Evolutionary conservation across 2,113 vertebrate genomes (phyloP).

Genomic region (Carassius auratus): DNA sequence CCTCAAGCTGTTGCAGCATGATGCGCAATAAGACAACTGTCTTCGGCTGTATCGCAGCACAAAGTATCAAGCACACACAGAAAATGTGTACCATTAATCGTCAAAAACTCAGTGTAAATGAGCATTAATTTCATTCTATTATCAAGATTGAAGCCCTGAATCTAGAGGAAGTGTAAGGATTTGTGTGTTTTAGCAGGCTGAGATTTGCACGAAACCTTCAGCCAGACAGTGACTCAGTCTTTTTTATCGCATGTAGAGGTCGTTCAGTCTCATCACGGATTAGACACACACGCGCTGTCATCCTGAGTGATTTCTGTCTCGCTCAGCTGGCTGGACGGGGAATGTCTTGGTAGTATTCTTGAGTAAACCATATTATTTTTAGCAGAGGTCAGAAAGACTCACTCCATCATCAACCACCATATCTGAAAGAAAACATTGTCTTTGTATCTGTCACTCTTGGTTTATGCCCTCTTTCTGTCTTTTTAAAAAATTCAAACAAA

Average conservation of each 20-base stretch:
- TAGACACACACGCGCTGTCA: constrained; percentile 6
- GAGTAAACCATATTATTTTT: constrained; percentile 52
- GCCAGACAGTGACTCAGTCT: constrained; percentile 48
- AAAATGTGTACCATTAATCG: background rate
- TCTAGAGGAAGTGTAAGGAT: background rate
- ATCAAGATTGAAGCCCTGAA: background rate
- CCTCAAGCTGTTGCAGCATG: too few relatives aligned
- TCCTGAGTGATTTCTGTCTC: constrained; percentile 11
- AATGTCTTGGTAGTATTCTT: constrained; percentile 48
- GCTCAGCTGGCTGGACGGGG: constrained; percentile 3
- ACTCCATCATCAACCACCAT: constrained; percentile 25
- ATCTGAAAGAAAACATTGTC: constrained; percentile 2
- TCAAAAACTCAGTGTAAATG: background rate
- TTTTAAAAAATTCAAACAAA: too few relatives aligned
- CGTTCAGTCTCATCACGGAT: constrained; percentile 23
- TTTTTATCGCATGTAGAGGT: constrained; percentile 22
- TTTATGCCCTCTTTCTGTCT: background rate
- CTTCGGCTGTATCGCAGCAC: background rate
- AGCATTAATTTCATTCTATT: background rate
- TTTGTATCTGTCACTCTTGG: background rate
- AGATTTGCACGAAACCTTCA: constrained; percentile 26
- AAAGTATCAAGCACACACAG: background rate
- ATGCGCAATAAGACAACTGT: too few relatives aligned
- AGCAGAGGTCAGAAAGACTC: constrained; percentile 36
- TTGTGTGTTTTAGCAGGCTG: background rate